Evolutionary conservation across 2,797 vertebrate genomes (phyloP).

Genomic region (Strix occidentalis): DNA sequence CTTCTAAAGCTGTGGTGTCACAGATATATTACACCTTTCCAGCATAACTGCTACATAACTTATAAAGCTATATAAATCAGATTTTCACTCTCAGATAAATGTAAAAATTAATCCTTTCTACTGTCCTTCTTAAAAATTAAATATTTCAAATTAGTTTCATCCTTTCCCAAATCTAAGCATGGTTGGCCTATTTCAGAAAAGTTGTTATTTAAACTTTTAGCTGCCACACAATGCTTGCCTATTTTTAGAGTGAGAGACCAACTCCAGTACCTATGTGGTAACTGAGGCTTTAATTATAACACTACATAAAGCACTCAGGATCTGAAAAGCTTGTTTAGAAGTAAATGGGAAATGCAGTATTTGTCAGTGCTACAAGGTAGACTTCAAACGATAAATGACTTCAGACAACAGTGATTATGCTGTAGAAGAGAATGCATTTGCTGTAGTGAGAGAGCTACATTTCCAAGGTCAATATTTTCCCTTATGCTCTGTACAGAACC

Average conservation of each 20-base stretch:
- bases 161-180: not conserved
- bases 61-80: not conserved
- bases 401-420: not conserved
- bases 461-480: slow-evolving; percentile 24
- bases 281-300: not conserved
- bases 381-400: not conserved
- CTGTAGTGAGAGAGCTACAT: not conserved
- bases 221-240: not conserved
- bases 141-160: not conserved
- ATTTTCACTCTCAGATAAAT: not conserved
- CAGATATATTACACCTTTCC: not conserved
- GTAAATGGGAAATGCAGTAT: not conserved
- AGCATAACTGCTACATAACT: not conserved
- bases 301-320: not conserved
- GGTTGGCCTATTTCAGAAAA: not conserved
- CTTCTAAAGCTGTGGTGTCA: not conserved
- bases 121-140: not conserved
- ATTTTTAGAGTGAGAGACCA: not conserved
- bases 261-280: not conserved
- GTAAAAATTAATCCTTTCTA: not conserved
- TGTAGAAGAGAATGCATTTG: not conserved
- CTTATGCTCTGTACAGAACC: not conserved
- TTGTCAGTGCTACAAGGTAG: not conserved
- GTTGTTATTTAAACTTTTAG: not conserved
- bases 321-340: not conserved